Conservation (phyloP, 2,888 invertebrate species). For the Lissonota sp. region DNA sequence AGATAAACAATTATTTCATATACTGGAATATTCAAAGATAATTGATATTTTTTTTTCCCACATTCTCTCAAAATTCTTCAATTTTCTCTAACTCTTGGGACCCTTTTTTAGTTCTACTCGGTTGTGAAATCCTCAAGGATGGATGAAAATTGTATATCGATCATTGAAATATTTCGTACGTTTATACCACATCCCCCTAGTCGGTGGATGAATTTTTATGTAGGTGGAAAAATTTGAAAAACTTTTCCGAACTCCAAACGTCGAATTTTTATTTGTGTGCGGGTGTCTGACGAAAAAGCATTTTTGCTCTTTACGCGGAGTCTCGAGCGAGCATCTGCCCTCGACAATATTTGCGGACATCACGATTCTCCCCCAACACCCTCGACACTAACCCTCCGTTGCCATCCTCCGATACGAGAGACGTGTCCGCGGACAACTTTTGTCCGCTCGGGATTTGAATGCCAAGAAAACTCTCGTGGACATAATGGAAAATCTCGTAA, state of each 20-base stretch:
- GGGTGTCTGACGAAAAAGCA: slow-evolving; percentile 4
- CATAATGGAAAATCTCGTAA: slow-evolving; percentile 79
- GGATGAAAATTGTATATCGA: no score
- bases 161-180: background rate
- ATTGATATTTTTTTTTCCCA: no score
- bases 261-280: background rate
- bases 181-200: slow-evolving; percentile 2
- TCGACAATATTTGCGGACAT: slow-evolving; percentile 82
- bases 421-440: slow-evolving; percentile 76
- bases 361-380: slow-evolving; percentile 6
- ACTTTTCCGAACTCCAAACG: slow-evolving; percentile 28
- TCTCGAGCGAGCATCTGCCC: slow-evolving; percentile 77
- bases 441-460: slow-evolving; percentile 81
- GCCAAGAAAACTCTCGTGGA: slow-evolving; percentile 70
- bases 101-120: no score
- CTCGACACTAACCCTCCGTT: background rate
- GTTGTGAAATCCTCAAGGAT: no score
- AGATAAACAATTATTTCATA: no score
- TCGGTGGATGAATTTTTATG: slow-evolving; percentile 3
- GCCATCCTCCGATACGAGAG: slow-evolving; percentile 1
- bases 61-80: no score
- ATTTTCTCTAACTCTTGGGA: no score
- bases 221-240: slow-evolving; percentile 37
- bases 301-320: slow-evolving; percentile 36
- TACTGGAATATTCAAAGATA: no score